Base-by-base conservation (phyloP, 1,140 invertebrate genomes). In the Proctacanthus coquilletti region DNA sequence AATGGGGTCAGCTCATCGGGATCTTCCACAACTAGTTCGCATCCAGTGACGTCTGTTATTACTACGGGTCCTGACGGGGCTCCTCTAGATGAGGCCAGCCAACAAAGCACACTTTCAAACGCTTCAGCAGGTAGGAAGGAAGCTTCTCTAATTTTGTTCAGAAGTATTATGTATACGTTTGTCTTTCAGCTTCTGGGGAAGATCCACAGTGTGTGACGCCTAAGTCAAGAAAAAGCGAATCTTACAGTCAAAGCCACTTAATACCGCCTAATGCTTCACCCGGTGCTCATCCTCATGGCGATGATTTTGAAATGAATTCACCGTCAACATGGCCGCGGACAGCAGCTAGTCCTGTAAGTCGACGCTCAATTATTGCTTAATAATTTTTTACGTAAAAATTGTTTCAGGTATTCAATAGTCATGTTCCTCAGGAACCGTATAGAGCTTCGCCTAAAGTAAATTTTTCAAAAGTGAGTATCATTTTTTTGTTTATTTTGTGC, bases 61-160 rank as follows among this genome's bases (percentile, higher is more conserved):
- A 85, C 83, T 39, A 87, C 84, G 29, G 84, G 84, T 17, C 84
- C 84, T 3, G 84, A 88, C 66, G 84, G 84, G 27, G 74, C 82
- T 34, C 74, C 79, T 18, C 68, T 89, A 41, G 85, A 91, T 60
- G 86, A 91, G 63, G 84, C 80, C 45, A 86, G 82, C 46, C 86
- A 91, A 53, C 86, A 91, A 60, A 89, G 84, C 44, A 91, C 85
- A 41, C 69, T 89, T 38, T 88, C 84, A 34, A 89, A 89, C 63
- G 82, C 84, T 30, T 89, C 85, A 37, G 84, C 81, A 52, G 82
- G 81, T 84, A 56, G 61, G 60, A 52, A 17, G 6, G 37, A 9
- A 9, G 5, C 33, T 36, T 8, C 29, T 23, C 8, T 9, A 31
- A 20, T 20, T 37, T 18, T 34, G 18, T 35, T 14, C 2, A 39